Percentiles rank a stretch among this genome's conserved stretches.
Conservation (phyloP, 2,888 invertebrate species). For the Mamestra brassicae region DNA sequence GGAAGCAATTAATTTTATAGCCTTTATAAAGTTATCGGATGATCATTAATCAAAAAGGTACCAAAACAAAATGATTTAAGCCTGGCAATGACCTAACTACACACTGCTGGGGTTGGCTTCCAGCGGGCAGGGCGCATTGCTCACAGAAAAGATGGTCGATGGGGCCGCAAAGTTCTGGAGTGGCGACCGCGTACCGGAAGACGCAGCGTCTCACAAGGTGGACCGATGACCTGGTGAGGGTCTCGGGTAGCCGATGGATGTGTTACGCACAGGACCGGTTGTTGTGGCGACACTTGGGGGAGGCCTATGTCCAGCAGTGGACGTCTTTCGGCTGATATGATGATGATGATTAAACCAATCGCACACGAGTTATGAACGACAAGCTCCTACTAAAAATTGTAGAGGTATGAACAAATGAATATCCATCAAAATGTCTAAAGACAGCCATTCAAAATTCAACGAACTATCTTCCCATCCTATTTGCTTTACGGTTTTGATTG, state of each 20-base stretch:
- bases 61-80: not conserved
- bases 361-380: not conserved
- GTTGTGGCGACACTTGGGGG: too few relatives aligned
- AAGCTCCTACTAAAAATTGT: constrained; percentile 12
- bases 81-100: not conserved
- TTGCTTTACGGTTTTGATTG: constrained; percentile 35
- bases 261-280: too few relatives aligned
- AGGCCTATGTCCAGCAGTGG: too few relatives aligned
- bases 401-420: constrained; percentile 5
- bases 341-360: too few relatives aligned
- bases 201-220: too few relatives aligned
- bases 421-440: constrained; percentile 21
- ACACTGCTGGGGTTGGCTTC: not conserved
- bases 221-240: too few relatives aligned
- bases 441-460: constrained; percentile 22
- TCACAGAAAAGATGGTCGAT: too few relatives aligned
- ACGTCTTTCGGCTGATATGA: too few relatives aligned
- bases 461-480: constrained; percentile 21
- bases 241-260: too few relatives aligned
- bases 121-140: too few relatives aligned
- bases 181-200: too few relatives aligned
- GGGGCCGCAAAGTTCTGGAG: too few relatives aligned
- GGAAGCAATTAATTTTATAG: constrained; percentile 5
- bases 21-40: not conserved
- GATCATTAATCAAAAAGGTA: not conserved